Evolutionary conservation across 1,140 invertebrate genomes (phyloP).

Genomic region (Drosophila guanche): DNA sequence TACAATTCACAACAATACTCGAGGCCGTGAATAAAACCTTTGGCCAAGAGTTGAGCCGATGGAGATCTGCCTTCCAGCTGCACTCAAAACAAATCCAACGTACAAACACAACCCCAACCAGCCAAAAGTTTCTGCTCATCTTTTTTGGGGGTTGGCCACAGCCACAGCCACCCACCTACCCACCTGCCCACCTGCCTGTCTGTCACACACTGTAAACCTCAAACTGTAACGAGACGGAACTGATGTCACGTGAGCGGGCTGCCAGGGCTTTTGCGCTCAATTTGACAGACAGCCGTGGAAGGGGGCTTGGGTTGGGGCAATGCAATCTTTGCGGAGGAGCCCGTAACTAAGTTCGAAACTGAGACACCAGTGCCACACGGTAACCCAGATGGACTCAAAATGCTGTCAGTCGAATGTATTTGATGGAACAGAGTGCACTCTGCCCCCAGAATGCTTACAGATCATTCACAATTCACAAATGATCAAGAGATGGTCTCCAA

Average conservation of each 20-base stretch:
- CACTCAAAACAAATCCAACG: too few species aligned
- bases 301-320: not conserved
- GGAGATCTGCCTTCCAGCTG: too few species aligned
- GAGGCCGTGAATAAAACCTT: too few species aligned
- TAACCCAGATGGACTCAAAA: conserved; percentile 2
- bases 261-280: conserved; percentile 75
- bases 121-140: conserved; percentile 41
- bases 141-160: conserved; percentile 35
- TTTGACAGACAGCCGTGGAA: conserved; percentile 64
- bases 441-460: not conserved
- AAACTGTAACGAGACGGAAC: conserved; percentile 77
- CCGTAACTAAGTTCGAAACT: conserved; percentile 50
- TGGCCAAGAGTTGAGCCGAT: too few species aligned
- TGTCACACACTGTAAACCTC: conserved; percentile 77
- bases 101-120: too few species aligned
- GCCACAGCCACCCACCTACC: conserved; percentile 43
- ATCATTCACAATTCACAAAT: too few species aligned
- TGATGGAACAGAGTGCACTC: conserved; percentile 16
- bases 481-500: too few species aligned
- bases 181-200: conserved; percentile 43
- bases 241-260: conserved; percentile 71
- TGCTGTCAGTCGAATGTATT: conserved; percentile 24
- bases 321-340: conserved; percentile 59
- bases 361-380: conserved; percentile 34
- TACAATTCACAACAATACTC: too few species aligned